Conservation (phyloP, 2,113 vertebrate species). For the Scortum barcoo region DNA sequence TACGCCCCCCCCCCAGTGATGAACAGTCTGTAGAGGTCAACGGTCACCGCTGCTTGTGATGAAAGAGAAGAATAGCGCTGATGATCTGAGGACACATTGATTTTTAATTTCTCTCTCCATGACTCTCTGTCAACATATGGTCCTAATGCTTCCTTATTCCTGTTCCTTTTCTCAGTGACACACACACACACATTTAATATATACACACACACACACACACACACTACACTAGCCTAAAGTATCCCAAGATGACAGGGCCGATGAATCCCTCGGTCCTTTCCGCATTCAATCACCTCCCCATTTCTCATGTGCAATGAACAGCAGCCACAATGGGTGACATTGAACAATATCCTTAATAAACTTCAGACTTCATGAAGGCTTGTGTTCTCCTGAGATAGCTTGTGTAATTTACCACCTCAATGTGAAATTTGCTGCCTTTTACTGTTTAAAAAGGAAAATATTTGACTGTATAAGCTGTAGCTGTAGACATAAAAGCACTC, state of each 20-base stretch:
- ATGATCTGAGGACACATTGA: slow-evolving; percentile 57
- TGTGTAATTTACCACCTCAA: not conserved
- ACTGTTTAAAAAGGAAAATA: not conserved
- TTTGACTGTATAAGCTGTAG: not conserved
- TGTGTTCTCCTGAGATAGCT: not conserved
- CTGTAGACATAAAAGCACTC: not conserved
- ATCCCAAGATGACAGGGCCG: slow-evolving; percentile 32
- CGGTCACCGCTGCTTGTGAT: slow-evolving; percentile 31
- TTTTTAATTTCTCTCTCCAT: slow-evolving; percentile 66
- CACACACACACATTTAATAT: slow-evolving; percentile 1
- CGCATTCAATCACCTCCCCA: slow-evolving; percentile 11
- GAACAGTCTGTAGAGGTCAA: slow-evolving; percentile 55
- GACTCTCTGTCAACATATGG: slow-evolving; percentile 42
- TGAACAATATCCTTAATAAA: slow-evolving; percentile 39
- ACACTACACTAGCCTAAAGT: not conserved
- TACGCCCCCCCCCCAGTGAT: slow-evolving; percentile 33
- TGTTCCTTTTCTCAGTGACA: slow-evolving; percentile 1
- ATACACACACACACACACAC: slow-evolving; percentile 9
- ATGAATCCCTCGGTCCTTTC: not conserved
- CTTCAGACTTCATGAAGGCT: slow-evolving; percentile 2
- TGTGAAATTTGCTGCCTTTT: not conserved
- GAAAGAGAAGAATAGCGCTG: slow-evolving; percentile 31
- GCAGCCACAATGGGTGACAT: slow-evolving; percentile 30
- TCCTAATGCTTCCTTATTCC: slow-evolving; percentile 18
- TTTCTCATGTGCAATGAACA: slow-evolving; percentile 37